Conservation (phyloP, 2,888 invertebrate species). For the Coenonympha arcania region DNA sequence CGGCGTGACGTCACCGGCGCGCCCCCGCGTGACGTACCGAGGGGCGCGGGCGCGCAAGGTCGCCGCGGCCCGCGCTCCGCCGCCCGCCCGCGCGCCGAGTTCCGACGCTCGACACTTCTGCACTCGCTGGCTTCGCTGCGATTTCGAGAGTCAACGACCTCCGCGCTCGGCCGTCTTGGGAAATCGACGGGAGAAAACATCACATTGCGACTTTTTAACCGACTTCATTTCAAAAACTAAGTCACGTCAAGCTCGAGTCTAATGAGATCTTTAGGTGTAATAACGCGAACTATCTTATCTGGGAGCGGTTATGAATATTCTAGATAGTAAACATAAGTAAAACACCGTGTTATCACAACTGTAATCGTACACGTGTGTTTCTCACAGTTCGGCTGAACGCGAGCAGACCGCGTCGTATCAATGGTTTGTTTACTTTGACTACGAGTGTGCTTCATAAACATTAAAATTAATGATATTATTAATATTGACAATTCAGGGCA, state of each 20-base stretch:
- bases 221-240: neutral
- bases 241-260: neutral
- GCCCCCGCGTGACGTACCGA: constrained; percentile 70
- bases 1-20: constrained; percentile 75
- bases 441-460: neutral
- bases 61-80: constrained; percentile 31
- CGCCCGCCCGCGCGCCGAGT: constrained; percentile 32
- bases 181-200: neutral
- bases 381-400: constrained; percentile 3
- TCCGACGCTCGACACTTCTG: constrained; percentile 30
- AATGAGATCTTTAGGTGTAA: neutral
- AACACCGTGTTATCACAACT: constrained; percentile 20
- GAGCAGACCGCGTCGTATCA: constrained; percentile 7
- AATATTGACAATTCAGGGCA: too few species aligned
- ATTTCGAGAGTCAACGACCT: constrained; percentile 30
- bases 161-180: constrained; percentile 6
- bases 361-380: constrained; percentile 1
- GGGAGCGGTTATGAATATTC: constrained; percentile 10
- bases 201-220: neutral
- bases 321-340: constrained; percentile 20
- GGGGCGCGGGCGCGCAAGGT: constrained; percentile 54
- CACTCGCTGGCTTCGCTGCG: constrained; percentile 13
- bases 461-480: neutral
- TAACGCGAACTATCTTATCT: constrained; percentile 11
- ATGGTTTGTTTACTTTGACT: constrained; percentile 6